Evolutionary conservation across 2,888 invertebrate species (phyloP).

Genomic region (Sinodicranocentrus sp.): DNA sequence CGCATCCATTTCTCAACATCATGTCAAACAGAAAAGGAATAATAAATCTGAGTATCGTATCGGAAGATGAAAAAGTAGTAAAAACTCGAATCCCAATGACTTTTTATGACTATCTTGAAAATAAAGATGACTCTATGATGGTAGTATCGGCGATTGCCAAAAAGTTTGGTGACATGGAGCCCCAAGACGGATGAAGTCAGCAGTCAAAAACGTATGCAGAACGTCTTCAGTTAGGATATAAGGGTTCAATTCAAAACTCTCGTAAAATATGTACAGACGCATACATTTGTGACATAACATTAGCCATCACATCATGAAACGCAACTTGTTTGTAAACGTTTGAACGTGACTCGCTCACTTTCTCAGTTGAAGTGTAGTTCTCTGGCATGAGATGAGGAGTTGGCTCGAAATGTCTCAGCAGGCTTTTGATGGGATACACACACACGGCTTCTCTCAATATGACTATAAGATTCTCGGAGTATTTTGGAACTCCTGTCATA

Average conservation of each 20-base stretch:
- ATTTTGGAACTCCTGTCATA: slow-evolving; percentile 4
- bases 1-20: slow-evolving; percentile 40
- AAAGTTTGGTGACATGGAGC: slow-evolving; percentile 56
- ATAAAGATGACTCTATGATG: slow-evolving; percentile 41
- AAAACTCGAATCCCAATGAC: slow-evolving; percentile 32
- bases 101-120: slow-evolving; percentile 33
- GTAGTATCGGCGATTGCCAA: slow-evolving; percentile 45
- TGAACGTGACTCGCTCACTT: slow-evolving; percentile 61
- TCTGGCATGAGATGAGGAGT: slow-evolving; percentile 23
- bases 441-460: background rate
- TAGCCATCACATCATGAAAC: slow-evolving; percentile 54
- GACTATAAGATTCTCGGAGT: background rate
- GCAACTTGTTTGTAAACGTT: slow-evolving; percentile 68
- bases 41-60: slow-evolving; percentile 45
- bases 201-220: background rate
- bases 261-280: background rate
- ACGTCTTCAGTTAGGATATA: background rate
- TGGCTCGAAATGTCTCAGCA: slow-evolving; percentile 60
- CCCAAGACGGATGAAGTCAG: slow-evolving; percentile 15
- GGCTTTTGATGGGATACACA: slow-evolving; percentile 24
- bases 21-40: slow-evolving; percentile 23
- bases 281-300: slow-evolving; percentile 28
- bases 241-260: background rate
- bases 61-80: slow-evolving; percentile 49
- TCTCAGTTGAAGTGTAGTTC: slow-evolving; percentile 40